phyloP scores from a whole-genome alignment of 2,113 vertebrate genomes.

The Myodes glareolus region DNA sequence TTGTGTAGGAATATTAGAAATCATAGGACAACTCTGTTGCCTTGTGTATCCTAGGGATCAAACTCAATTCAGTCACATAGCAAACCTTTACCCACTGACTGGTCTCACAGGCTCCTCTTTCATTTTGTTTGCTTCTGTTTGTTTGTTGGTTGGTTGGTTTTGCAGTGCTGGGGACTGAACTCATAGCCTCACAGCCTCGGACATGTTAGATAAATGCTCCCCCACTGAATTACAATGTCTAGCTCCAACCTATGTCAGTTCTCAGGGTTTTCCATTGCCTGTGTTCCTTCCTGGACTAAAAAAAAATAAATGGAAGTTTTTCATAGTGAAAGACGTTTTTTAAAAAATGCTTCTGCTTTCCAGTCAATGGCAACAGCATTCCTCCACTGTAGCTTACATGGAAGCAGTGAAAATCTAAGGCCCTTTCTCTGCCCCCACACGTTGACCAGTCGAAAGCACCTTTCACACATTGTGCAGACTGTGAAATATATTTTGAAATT shows the following conservation, averaged over 20 bases:
- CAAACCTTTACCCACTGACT: neutral
- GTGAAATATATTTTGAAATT: conserved; percentile 12
- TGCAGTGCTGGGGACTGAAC: no score
- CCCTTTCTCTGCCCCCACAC: neutral
- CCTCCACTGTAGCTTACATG: neutral
- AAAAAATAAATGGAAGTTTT: conserved; percentile 40
- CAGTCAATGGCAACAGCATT: neutral
- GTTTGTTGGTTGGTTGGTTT: neutral
- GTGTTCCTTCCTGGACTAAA: neutral
- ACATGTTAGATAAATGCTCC: neutral
- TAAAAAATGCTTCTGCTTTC: neutral
- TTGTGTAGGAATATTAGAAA: neutral
- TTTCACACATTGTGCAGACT: neutral
- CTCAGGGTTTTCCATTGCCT: conserved; percentile 16
- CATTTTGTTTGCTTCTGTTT: neutral
- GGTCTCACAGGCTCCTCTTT: neutral
- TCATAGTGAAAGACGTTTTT: neutral
- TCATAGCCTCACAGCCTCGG: neutral
- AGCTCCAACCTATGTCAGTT: neutral
- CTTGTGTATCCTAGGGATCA: neutral
- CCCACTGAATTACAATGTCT: neutral
- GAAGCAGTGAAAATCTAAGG: neutral
- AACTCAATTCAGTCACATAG: no score
- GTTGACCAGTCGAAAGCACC: neutral
- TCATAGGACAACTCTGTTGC: neutral